Evolutionary conservation across 2,113 vertebrate genomes (phyloP), one percentile per base, ranked within the genome.

Genomic region (Arothron firmamentum): DNA sequence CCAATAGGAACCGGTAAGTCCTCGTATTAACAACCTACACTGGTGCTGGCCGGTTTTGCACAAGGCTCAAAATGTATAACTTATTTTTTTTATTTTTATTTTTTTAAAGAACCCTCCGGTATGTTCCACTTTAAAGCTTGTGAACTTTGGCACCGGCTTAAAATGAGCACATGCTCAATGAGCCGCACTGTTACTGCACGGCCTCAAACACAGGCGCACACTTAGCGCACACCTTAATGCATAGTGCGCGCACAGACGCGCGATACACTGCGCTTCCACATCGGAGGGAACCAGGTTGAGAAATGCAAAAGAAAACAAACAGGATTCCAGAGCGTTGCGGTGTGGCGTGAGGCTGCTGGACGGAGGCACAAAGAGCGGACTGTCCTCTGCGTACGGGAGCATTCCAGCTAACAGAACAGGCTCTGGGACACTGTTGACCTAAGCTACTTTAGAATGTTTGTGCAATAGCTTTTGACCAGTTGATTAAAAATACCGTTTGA

Each of bases 361-460:
- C 57, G 34, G 59, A 59, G 54, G 71, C 80, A 92, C 90, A 92
- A 92, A 91, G 90, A 88, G 75, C 56, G 77, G 72, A 73, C 86
- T 86, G 88, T 88, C 82, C 15, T 65, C 84, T 31, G 62, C 52
- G 62, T 65, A 56, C 76, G 65, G 75, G 63, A 81, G 87, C 88
- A 90, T 92, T 89, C 90, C 90, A 75, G 73, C 76, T 66, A 82
- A 87, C 89, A 89, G 88, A 90, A 90, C 89, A 87, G 72, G 79
- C 78, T 80, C 82, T 82, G 79, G 80, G 74, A 79, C 82, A 47
- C 79, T 92, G 90, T 92, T 92, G 91, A 92, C 78, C 76, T 90
- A 90, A 92, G 90, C 90, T 91, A 92, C 91, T 92, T 92, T 90
- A 88, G 89, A 91, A 90, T 92, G 91, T 92, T 92, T 92, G 85